These are phyloP conservation scores for Drosophila trapezifrons DNA, from an alignment of 1,140 invertebrate species.

Conservation along the genomic window DNA sequence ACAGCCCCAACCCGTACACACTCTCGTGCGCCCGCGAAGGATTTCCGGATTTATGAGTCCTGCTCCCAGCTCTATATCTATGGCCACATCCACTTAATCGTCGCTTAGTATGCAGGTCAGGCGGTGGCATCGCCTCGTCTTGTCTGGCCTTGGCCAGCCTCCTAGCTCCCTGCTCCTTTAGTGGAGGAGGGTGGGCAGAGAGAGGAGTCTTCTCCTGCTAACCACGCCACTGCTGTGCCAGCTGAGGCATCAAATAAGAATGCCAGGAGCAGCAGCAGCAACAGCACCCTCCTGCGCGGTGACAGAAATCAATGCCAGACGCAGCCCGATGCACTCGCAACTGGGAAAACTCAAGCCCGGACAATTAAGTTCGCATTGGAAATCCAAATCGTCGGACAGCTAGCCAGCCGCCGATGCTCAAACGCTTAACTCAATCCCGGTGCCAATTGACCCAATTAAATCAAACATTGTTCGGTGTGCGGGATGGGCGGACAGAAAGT, in stretches of 20 bases:
- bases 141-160: slow-evolving; percentile 61
- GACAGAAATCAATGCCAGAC: slow-evolving; percentile 72
- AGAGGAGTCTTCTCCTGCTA: neutral
- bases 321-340: slow-evolving; percentile 33
- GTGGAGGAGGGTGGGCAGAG: neutral
- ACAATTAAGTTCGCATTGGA: slow-evolving; percentile 44
- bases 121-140: slow-evolving; percentile 35
- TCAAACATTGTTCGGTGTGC: slow-evolving; percentile 27
- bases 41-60: slow-evolving; percentile 73
- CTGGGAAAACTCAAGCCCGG: slow-evolving; percentile 13
- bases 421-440: slow-evolving; percentile 38
- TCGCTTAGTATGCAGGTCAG: slow-evolving; percentile 75
- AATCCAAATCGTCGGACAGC: slow-evolving; percentile 19
- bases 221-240: slow-evolving; percentile 23
- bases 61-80: slow-evolving; percentile 46
- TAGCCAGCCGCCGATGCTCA: slow-evolving; percentile 3
- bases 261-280: slow-evolving; percentile 24
- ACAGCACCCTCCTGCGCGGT: slow-evolving; percentile 40
- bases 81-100: slow-evolving; percentile 61
- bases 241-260: slow-evolving; percentile 57
- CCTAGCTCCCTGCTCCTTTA: slow-evolving; percentile 1
- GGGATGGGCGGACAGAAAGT: neutral
- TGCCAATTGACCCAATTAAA: slow-evolving; percentile 63
- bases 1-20: slow-evolving; percentile 29
- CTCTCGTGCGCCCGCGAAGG: slow-evolving; percentile 16